Evolutionary conservation across 2,797 vertebrate species (phyloP).

Genomic region (Paramormyrops hopkinsi): DNA sequence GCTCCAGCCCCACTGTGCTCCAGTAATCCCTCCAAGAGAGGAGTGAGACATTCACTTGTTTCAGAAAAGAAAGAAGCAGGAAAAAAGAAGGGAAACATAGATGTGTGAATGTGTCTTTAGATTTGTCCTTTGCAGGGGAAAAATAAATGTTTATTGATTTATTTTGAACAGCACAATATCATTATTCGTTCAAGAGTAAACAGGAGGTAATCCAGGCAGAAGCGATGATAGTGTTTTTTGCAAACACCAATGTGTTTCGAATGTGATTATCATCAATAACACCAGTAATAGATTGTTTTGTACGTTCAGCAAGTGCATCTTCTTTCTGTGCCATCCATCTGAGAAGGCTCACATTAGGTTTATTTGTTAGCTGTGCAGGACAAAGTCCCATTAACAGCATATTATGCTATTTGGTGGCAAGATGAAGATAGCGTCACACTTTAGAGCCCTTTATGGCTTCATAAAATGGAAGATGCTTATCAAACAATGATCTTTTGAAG

Average conservation of each 20-base stretch:
- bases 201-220: not conserved
- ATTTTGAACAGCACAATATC: not conserved
- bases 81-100: not conserved
- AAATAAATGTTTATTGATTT: not conserved
- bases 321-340: not conserved
- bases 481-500: not conserved
- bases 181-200: not conserved
- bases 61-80: slow-evolving; percentile 36
- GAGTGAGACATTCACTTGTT: slow-evolving; percentile 55
- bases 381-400: not conserved
- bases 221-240: slow-evolving; percentile 43
- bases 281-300: slow-evolving; percentile 8
- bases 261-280: slow-evolving; percentile 27
- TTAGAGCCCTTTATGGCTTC: not conserved
- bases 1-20: not conserved
- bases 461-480: not conserved
- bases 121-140: not conserved
- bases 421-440: not conserved
- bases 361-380: not conserved
- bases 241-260: slow-evolving; percentile 56
- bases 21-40: slow-evolving; percentile 48
- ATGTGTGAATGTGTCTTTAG: not conserved
- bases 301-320: not conserved
- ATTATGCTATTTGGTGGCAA: not conserved
- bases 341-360: not conserved